Evolutionary conservation across 1,140 invertebrate species (phyloP).

Genomic region (Cheumatopsyche charites): DNA sequence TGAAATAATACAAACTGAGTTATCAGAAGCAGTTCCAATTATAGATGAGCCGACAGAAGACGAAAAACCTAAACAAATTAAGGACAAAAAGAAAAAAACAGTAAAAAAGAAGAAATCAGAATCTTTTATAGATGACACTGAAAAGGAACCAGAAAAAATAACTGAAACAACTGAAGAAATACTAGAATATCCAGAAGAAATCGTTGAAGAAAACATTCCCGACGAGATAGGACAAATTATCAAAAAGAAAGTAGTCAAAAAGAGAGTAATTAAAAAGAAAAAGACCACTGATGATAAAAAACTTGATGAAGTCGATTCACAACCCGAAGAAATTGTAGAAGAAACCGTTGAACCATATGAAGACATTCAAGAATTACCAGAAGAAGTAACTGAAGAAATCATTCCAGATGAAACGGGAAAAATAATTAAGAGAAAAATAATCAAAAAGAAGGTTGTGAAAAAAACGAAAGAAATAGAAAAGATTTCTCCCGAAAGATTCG

Average conservation of each 20-base stretch:
- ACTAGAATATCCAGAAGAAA: constrained; percentile 28
- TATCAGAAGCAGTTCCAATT: constrained; percentile 30
- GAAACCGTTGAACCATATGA: constrained; percentile 45
- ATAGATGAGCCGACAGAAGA: constrained; percentile 24
- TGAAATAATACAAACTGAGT: constrained; percentile 37
- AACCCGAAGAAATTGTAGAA: constrained; percentile 40
- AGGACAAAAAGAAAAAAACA: constrained; percentile 12
- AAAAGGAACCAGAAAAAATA: too few relatives aligned
- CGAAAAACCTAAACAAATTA: neutral
- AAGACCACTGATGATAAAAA: constrained; percentile 6
- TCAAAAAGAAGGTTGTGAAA: neutral
- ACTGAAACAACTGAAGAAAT: constrained; percentile 6
- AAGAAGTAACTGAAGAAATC: constrained; percentile 1
- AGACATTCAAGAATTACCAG: neutral
- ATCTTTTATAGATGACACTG: too few relatives aligned
- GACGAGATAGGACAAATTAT: constrained; percentile 5
- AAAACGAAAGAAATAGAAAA: constrained; percentile 26
- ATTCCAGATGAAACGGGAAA: constrained; percentile 4
- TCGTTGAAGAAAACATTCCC: constrained; percentile 12
- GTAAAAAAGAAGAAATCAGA: constrained; percentile 42
- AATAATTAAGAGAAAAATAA: neutral
- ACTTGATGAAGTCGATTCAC: constrained; percentile 39
- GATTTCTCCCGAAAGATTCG: constrained; percentile 37
- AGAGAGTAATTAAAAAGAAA: constrained; percentile 42
- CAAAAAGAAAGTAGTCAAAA: constrained; percentile 47